These are phyloP conservation scores for Lysandra coridon DNA, from an alignment of 2,888 invertebrate genomes.

Conservation along the genomic window DNA sequence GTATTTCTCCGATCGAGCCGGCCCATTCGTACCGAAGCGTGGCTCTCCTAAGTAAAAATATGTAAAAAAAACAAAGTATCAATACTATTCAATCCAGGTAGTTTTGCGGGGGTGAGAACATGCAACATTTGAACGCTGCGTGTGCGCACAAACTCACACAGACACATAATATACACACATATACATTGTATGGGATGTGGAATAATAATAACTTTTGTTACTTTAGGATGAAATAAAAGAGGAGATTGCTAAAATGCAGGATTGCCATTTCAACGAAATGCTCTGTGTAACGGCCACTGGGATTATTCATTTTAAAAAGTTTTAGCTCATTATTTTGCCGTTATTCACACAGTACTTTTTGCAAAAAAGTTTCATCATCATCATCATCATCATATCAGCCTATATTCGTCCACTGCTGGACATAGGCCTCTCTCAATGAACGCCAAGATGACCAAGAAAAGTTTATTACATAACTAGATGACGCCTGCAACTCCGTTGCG, in stretches of 20 bases:
- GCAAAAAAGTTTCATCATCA: background rate
- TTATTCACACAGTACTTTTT: background rate
- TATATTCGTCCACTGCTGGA: too few species aligned
- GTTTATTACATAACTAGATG: too few species aligned
- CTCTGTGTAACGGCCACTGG: background rate
- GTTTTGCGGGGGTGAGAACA: slow-evolving; percentile 53
- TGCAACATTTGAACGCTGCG: slow-evolving; percentile 50
- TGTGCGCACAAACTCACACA: slow-evolving; percentile 44
- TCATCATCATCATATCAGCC: too few species aligned
- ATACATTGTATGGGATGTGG: slow-evolving; percentile 35
- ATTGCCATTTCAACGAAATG: slow-evolving; percentile 7
- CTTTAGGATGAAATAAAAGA: slow-evolving; percentile 14
- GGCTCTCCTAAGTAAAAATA: too few species aligned
- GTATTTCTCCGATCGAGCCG: too few species aligned
- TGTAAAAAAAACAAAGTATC: slow-evolving; percentile 43
- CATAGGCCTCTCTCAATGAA: too few species aligned
- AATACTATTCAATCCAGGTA: slow-evolving; percentile 38
- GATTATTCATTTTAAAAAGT: background rate
- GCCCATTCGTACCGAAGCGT: too few species aligned
- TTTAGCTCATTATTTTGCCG: background rate
- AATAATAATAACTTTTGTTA: slow-evolving; percentile 26
- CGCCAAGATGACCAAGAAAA: too few species aligned
- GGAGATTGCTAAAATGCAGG: slow-evolving; percentile 9
- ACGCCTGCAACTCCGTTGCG: too few species aligned
- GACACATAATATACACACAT: slow-evolving; percentile 31